These are phyloP conservation scores for Magallana gigas DNA, from an alignment of 1,140 invertebrate species.

Conservation along the genomic window DNA sequence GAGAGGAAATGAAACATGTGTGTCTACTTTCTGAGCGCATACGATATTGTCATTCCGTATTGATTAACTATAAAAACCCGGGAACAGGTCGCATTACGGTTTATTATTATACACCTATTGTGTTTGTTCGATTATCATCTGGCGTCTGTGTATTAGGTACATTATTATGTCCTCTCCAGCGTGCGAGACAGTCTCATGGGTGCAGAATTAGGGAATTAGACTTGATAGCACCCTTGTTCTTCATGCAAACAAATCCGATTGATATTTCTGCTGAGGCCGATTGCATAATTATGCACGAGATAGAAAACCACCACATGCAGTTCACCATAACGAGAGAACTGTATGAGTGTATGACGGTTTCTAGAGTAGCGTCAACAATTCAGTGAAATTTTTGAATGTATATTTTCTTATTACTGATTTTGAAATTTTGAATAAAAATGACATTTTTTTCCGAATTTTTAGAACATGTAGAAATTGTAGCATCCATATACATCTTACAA, in stretches of 20 bases:
- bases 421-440: too few species aligned
- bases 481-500: too few species aligned
- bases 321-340: too few species aligned
- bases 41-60: constrained; percentile 31
- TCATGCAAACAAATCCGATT: not conserved
- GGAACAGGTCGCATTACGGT: constrained; percentile 3
- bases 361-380: too few species aligned
- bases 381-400: too few species aligned
- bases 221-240: not conserved
- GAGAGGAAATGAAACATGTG: constrained; percentile 18
- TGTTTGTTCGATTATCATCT: constrained; percentile 2
- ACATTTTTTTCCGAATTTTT: too few species aligned
- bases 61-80: constrained; percentile 29
- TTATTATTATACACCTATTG: constrained; percentile 32
- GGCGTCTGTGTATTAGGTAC: constrained; percentile 15
- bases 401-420: too few species aligned
- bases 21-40: constrained; percentile 23
- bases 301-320: too few species aligned
- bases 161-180: not conserved
- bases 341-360: too few species aligned
- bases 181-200: not conserved
- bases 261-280: not conserved
- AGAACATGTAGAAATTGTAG: too few species aligned
- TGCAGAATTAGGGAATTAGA: not conserved
- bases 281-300: too few species aligned